These are phyloP conservation scores for Drosophila dives DNA, from an alignment of 2,888 invertebrate genomes.

Conservation along the genomic window DNA sequence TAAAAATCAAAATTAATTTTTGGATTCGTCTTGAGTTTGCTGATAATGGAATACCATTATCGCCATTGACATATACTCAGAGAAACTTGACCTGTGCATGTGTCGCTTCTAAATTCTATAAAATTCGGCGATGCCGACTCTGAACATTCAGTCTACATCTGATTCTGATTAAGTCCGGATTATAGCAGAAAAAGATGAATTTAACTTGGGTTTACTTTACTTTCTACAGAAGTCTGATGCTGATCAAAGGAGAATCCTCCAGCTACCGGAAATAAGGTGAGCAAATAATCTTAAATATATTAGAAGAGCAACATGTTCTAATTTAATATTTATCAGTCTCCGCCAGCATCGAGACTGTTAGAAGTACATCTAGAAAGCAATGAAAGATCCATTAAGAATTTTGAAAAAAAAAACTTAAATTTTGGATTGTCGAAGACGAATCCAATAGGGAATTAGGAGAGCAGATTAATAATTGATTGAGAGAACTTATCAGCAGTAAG, in stretches of 20 bases:
- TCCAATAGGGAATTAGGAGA: neutral
- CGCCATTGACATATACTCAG: too few species aligned
- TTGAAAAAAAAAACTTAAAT: rapidly evolving
- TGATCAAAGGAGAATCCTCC: neutral
- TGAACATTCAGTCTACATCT: neutral
- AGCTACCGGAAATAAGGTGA: neutral
- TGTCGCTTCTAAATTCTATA: neutral
- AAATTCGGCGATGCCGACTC: neutral
- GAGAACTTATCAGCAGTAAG: neutral
- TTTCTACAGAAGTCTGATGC: neutral
- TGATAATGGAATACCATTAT: too few species aligned
- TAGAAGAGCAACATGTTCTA: neutral
- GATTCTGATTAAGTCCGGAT: neutral
- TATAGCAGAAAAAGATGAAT: neutral
- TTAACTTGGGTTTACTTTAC: neutral
- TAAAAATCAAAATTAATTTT: too few species aligned
- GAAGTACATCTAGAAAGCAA: neutral
- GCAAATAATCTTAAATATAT: neutral
- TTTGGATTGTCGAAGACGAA: rapidly evolving
- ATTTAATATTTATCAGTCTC: neutral
- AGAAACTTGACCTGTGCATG: neutral
- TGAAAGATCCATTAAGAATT: neutral
- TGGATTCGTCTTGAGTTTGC: too few species aligned
- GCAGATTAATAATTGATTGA: neutral
- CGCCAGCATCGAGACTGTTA: neutral